A percentile compares a stretch with the other conserved stretches of the same genome.
These are phyloP conservation scores for Lochmaea crataegi DNA, from an alignment of 2,888 invertebrate genomes.

Conservation along the genomic window DNA sequence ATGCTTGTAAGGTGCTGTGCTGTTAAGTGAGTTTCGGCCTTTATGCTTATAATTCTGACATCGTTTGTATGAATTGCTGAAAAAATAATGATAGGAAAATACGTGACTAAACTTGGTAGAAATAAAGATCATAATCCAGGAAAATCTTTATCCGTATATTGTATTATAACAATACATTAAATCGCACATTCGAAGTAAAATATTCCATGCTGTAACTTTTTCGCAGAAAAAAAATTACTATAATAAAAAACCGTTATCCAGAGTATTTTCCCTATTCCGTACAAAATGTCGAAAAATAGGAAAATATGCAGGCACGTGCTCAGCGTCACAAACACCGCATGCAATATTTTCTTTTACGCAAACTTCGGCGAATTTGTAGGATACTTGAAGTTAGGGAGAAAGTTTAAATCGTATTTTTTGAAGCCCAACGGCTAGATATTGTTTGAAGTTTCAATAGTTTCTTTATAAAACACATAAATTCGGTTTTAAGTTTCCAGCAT, in stretches of 20 bases:
- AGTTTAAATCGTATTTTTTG: constrained; percentile 26
- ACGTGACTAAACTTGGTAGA: too few relatives aligned
- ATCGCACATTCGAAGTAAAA: not conserved
- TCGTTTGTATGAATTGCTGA: too few relatives aligned
- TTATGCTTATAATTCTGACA: too few relatives aligned
- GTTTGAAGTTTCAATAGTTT: constrained; percentile 4
- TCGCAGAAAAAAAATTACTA: not conserved
- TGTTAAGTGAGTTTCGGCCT: too few relatives aligned
- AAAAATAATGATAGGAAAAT: too few relatives aligned
- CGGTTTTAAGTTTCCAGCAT: too few relatives aligned
- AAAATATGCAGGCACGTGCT: constrained; percentile 30
- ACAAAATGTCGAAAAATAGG: constrained; percentile 18
- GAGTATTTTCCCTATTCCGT: constrained; percentile 11
- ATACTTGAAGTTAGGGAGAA: constrained; percentile 18
- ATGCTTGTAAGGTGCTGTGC: too few relatives aligned
- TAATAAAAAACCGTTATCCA: constrained; percentile 26
- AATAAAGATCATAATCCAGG: too few relatives aligned
- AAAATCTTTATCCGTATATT: not conserved
- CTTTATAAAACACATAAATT: not conserved
- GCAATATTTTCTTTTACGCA: constrained; percentile 16
- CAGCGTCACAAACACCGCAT: constrained; percentile 5
- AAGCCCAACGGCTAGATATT: constrained; percentile 11
- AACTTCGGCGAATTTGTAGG: constrained; percentile 13
- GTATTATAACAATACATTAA: constrained; percentile 1
- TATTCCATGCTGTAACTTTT: not conserved